A percentile compares a stretch with the other conserved stretches of the same genome.
These are phyloP conservation scores for Diploptera punctata DNA, from an alignment of 2,888 invertebrate species.

Conservation along the genomic window DNA sequence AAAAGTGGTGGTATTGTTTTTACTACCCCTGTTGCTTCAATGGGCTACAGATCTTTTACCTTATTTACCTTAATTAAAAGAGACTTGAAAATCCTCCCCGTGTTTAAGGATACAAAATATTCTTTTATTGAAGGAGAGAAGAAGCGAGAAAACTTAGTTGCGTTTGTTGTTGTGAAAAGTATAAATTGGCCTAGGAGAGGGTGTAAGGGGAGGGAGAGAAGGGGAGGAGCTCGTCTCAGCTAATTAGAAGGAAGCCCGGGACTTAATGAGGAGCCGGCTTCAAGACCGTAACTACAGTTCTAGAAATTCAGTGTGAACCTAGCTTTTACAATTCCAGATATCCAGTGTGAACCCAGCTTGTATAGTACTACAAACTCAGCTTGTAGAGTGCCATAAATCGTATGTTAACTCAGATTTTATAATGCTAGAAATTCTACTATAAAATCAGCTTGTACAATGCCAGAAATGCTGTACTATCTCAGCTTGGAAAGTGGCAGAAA, in stretches of 20 bases:
- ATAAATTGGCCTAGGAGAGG: conserved; percentile 29
- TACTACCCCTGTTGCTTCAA: no score
- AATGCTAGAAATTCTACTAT: no score
- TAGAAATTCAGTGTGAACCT: neutral
- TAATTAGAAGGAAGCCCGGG: conserved; percentile 30
- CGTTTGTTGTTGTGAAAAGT: conserved; percentile 27
- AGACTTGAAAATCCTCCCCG: conserved; percentile 30
- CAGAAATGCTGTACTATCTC: no score
- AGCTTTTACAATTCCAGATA: neutral
- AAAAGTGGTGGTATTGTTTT: no score
- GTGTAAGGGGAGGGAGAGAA: neutral
- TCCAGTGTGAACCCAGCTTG: no score
- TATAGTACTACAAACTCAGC: neutral
- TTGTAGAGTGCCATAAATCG: no score
- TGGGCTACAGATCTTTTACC: conserved; percentile 27
- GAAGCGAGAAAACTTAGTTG: conserved; percentile 18
- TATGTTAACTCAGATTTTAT: no score
- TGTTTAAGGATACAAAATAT: conserved; percentile 28
- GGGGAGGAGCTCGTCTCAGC: conserved; percentile 15
- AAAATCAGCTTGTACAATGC: no score
- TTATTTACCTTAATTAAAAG: conserved; percentile 38
- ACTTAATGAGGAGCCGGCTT: conserved; percentile 25
- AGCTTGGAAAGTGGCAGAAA: no score
- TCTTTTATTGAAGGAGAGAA: conserved; percentile 22
- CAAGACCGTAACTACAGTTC: neutral